Evolutionary conservation across 2,888 invertebrate genomes (phyloP).

Genomic region (Napeogenes inachia): DNA sequence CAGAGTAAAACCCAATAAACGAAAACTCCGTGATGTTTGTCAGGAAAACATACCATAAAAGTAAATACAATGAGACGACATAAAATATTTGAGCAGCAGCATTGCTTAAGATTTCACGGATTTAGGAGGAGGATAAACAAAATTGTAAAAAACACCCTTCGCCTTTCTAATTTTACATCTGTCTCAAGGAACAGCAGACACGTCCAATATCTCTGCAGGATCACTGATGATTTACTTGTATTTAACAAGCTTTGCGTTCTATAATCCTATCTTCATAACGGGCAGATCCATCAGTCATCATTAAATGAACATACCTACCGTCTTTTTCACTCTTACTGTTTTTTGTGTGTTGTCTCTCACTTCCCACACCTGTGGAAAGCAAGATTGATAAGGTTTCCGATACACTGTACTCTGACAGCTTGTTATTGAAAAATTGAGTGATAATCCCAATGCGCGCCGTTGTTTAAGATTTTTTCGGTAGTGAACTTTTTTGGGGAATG

Average conservation of each 20-base stretch:
- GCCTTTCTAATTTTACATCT: conserved; percentile 38
- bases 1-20: conserved; percentile 3
- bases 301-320: conserved; percentile 56
- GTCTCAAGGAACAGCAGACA: conserved; percentile 31
- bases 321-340: conserved; percentile 25
- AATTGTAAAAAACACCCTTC: conserved; percentile 23
- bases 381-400: conserved; percentile 65
- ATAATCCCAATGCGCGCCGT: conserved; percentile 59
- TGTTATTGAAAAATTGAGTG: conserved; percentile 74
- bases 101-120: conserved; percentile 24
- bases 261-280: conserved; percentile 66
- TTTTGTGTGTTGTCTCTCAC: conserved; percentile 22
- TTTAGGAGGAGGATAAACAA: conserved; percentile 21
- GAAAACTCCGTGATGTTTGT: conserved; percentile 1
- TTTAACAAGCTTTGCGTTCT: conserved; percentile 49
- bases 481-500: conserved; percentile 30
- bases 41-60: conserved; percentile 22
- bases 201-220: conserved; percentile 38
- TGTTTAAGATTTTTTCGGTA: conserved; percentile 53
- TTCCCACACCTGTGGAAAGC: conserved; percentile 54
- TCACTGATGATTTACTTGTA: conserved; percentile 54
- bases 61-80: conserved; percentile 25
- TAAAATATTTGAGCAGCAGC: conserved; percentile 22
- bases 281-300: conserved; percentile 70
- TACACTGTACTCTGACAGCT: conserved; percentile 59